Conservation (phyloP, 1,140 invertebrate species). For the Apolygus lucorum region DNA sequence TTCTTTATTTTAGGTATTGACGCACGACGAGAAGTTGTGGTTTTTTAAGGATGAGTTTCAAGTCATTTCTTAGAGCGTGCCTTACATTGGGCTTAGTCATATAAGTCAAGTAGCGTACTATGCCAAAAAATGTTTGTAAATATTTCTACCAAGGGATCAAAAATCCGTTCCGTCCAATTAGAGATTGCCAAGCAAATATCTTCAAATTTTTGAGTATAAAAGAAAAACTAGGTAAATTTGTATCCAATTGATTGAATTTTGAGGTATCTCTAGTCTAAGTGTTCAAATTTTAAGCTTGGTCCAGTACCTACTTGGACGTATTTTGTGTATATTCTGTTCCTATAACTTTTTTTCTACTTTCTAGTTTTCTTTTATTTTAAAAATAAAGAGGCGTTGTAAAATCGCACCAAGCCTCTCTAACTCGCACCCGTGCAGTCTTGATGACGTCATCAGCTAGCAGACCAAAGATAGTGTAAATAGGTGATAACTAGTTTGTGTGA, state of each 20-base stretch:
- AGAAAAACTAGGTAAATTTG: neutral
- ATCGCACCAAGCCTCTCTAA: constrained; percentile 7
- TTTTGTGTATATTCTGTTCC: constrained; percentile 13
- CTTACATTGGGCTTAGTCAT: neutral
- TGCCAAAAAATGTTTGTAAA: neutral
- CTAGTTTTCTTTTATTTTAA: neutral
- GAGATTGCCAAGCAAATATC: neutral
- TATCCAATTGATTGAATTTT: neutral
- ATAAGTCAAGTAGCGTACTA: neutral
- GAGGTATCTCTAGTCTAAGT: constrained; percentile 4
- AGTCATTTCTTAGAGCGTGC: neutral
- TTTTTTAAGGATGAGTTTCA: constrained; percentile 4
- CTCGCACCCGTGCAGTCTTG: neutral
- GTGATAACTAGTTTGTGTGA: no score
- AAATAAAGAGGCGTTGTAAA: constrained; percentile 7
- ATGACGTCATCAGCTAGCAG: constrained; percentile 3
- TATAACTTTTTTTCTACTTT: neutral
- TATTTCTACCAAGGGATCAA: neutral
- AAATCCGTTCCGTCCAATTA: neutral
- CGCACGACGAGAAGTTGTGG: neutral
- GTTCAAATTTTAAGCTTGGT: neutral
- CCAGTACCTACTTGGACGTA: neutral
- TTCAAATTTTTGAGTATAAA: neutral
- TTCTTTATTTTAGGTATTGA: neutral
- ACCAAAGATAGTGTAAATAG: constrained; percentile 10